A percentile compares a stretch with the other conserved stretches of the same genome.
Conservation (phyloP, 2,113 vertebrate species). For the Chiloscyllium plagiosum region DNA sequence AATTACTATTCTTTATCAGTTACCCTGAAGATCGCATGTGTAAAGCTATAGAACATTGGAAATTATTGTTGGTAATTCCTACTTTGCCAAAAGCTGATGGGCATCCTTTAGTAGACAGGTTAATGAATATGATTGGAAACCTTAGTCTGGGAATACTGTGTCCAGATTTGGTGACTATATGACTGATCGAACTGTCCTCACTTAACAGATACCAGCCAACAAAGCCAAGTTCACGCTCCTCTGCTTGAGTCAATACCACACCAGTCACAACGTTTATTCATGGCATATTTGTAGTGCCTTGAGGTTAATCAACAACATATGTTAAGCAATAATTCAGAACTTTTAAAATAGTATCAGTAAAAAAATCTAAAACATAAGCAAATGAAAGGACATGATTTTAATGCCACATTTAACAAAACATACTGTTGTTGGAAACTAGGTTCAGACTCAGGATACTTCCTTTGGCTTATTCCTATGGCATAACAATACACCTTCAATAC, state of each 20-base stretch:
- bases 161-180: neutral
- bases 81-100: neutral
- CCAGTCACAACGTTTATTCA: neutral
- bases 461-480: neutral
- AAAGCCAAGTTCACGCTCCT: neutral
- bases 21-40: neutral
- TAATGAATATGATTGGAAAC: neutral
- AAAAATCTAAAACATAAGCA: neutral
- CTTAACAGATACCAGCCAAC: neutral
- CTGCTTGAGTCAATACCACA: neutral
- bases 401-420: neutral
- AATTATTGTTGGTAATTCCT: neutral
- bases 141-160: neutral
- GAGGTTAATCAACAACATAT: neutral
- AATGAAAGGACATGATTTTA: neutral
- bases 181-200: neutral
- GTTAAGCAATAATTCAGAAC: neutral
- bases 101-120: neutral
- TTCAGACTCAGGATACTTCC: neutral
- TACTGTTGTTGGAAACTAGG: neutral
- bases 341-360: neutral
- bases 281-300: neutral
- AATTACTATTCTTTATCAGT: neutral
- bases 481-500: neutral
- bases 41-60: neutral